A percentile compares a stretch with the other conserved stretches of the same genome.
Evolutionary conservation across 2,888 invertebrate species (phyloP).

Genomic region (Brachypalpus laphriformis): DNA sequence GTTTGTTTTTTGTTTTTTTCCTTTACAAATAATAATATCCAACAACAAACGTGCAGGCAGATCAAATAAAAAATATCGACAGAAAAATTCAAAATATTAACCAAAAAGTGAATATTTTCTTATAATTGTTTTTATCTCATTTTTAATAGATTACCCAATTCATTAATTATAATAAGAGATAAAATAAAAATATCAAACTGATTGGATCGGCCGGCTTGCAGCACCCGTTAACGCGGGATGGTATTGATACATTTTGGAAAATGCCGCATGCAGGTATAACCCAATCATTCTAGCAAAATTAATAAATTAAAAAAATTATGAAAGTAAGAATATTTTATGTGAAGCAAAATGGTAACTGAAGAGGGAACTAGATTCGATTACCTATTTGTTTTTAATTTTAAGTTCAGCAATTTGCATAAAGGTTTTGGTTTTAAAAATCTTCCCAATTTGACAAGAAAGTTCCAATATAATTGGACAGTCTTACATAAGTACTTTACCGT

Average conservation of each 20-base stretch:
- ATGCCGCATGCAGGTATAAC: slow-evolving; percentile 92
- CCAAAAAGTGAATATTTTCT: not conserved
- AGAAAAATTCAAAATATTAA: not conserved
- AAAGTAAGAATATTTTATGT: slow-evolving; percentile 15
- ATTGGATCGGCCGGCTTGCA: slow-evolving; percentile 79
- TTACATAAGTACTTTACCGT: no score
- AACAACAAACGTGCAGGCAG: not conserved
- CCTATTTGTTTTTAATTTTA: not conserved
- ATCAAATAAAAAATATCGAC: not conserved
- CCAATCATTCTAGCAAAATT: slow-evolving; percentile 19
- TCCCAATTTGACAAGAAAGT: no score
- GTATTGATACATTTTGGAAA: slow-evolving; percentile 91
- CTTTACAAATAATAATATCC: not conserved
- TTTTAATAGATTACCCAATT: slow-evolving; percentile 25
- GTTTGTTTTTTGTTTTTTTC: not conserved
- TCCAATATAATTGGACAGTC: no score
- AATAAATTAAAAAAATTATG: not conserved
- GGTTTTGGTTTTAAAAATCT: no score
- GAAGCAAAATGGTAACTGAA: slow-evolving; percentile 53
- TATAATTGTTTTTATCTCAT: not conserved
- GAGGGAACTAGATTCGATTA: not conserved
- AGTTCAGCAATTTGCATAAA: no score
- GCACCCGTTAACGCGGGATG: slow-evolving; percentile 80
- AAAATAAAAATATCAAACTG: slow-evolving; percentile 76
- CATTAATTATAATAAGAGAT: slow-evolving; percentile 46